Percentiles rank a stretch among this genome's conserved stretches.
Evolutionary conservation across 2,888 invertebrate species (phyloP).

Genomic region (Melieria crassipennis): DNA sequence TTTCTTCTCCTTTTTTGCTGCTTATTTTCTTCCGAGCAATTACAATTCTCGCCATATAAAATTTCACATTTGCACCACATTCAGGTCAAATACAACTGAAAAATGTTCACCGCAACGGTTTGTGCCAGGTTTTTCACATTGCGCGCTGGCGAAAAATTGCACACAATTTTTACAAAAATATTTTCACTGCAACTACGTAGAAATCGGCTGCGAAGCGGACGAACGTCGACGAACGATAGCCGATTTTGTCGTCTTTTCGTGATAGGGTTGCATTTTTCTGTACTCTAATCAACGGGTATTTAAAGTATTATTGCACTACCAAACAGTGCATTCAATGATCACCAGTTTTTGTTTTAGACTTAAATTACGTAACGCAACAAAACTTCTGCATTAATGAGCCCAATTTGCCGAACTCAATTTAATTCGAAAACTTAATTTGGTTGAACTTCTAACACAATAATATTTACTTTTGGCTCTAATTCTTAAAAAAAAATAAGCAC

Average conservation of each 20-base stretch:
- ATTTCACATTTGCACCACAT: conserved; percentile 17
- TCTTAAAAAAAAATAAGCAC: too few species aligned
- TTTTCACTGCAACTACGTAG: conserved; percentile 32
- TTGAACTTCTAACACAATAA: too few species aligned
- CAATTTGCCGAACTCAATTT: too few species aligned
- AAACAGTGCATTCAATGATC: too few species aligned
- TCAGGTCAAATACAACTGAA: neutral
- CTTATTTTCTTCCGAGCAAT: neutral
- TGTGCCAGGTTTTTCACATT: neutral
- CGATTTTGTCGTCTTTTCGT: conserved; percentile 18
- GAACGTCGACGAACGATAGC: conserved; percentile 19
- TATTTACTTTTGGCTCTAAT: too few species aligned
- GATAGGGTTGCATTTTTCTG: conserved; percentile 5
- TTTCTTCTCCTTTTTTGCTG: conserved; percentile 10
- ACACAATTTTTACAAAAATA: neutral
- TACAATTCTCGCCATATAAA: neutral
- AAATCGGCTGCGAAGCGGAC: conserved; percentile 27
- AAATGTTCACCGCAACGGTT: neutral
- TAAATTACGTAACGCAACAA: too few species aligned
- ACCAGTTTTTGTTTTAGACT: too few species aligned
- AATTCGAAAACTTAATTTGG: too few species aligned
- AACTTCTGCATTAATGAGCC: too few species aligned
- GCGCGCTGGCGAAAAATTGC: neutral
- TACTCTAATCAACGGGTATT: too few species aligned
- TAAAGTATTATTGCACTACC: too few species aligned